Evolutionary conservation across 2,888 invertebrate species (phyloP).

Genomic region (Lepidocyrtoides sp.): DNA sequence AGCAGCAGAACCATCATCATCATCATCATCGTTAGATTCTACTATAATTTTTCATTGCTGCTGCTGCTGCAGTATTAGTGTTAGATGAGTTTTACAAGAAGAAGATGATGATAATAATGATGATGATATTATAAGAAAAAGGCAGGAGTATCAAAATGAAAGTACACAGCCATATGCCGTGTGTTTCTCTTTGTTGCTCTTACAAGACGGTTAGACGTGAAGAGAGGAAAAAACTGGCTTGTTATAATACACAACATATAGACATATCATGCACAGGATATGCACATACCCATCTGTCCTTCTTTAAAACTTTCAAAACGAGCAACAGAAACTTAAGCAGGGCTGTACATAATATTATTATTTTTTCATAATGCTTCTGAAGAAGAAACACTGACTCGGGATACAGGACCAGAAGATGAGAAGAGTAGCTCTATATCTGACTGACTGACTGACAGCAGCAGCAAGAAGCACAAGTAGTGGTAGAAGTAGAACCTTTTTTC

Average conservation of each 20-base stretch:
- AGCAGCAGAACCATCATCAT: slow-evolving; percentile 24
- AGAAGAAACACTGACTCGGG: slow-evolving; percentile 18
- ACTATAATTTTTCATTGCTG: too few relatives aligned
- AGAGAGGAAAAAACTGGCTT: background rate
- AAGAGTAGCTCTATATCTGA: background rate
- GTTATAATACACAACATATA: background rate
- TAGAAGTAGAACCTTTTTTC: slow-evolving; percentile 69
- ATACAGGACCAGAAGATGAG: background rate
- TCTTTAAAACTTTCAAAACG: slow-evolving; percentile 33
- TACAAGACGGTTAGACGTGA: background rate
- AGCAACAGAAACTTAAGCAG: too few relatives aligned
- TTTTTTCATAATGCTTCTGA: too few relatives aligned
- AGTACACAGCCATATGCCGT: slow-evolving; percentile 14
- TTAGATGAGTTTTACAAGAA: too few relatives aligned
- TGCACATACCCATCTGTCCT: slow-evolving; percentile 65
- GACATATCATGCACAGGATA: background rate
- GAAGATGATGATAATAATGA: background rate
- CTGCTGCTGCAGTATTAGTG: background rate
- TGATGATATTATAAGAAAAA: background rate
- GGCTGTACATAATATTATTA: too few relatives aligned
- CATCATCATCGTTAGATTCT: too few relatives aligned
- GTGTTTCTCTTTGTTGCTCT: background rate
- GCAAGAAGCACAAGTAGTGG: too few relatives aligned
- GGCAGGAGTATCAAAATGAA: slow-evolving; percentile 32
- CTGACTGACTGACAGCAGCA: background rate